Conservation (phyloP, 2,888 invertebrate genomes). For the Eupithecia vulgata region DNA sequence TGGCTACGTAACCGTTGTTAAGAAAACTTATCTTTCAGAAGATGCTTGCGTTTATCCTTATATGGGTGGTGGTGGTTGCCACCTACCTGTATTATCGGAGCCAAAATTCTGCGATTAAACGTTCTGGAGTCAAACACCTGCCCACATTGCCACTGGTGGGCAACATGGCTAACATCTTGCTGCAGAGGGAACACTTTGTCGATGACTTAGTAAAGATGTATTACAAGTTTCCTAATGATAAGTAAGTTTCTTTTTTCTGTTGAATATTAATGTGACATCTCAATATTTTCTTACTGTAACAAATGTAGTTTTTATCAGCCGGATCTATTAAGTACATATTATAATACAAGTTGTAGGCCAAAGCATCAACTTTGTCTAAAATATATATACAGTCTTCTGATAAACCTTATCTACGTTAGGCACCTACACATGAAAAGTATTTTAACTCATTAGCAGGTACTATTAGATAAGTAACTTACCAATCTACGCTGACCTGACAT, state of each 20-base stretch:
- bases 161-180: constrained; percentile 37
- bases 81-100: constrained; percentile 49
- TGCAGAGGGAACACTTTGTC: constrained; percentile 49
- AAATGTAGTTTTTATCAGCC: background rate
- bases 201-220: constrained; percentile 48
- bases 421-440: background rate
- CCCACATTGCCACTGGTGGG: constrained; percentile 47
- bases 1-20: too few species aligned
- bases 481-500: background rate
- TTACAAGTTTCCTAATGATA: constrained; percentile 52
- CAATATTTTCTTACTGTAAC: too few species aligned
- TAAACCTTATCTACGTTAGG: background rate
- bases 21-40: background rate
- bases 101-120: constrained; percentile 51
- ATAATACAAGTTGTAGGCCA: too few species aligned
- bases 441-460: background rate
- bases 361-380: background rate
- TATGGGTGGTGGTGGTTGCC: constrained; percentile 51
- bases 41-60: constrained; percentile 44
- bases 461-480: background rate
- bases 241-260: constrained; percentile 41
- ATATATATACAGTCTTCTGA: background rate
- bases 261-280: background rate
- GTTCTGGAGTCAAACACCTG: constrained; percentile 51
- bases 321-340: background rate